Percentiles rank a stretch among this genome's conserved stretches.
Conservation (phyloP, 1,140 invertebrate genomes). For the Popillia japonica region DNA sequence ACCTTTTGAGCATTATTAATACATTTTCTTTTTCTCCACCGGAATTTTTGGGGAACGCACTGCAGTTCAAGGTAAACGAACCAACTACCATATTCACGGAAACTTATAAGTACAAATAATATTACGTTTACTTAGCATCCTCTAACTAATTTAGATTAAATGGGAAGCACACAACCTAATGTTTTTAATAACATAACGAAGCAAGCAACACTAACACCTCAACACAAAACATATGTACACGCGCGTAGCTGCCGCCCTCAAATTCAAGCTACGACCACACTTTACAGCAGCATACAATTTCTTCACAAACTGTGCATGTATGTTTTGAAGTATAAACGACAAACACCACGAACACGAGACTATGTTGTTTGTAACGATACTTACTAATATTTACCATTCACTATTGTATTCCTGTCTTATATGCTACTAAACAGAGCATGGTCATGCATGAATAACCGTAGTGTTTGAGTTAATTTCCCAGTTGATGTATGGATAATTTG, state of each 20-base stretch:
- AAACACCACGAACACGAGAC: neutral
- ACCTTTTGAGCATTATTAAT: conserved; percentile 6
- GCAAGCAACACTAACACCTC: neutral
- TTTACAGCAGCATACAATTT: neutral
- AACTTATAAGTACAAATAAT: neutral
- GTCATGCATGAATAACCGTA: conserved; percentile 6
- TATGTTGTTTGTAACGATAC: neutral
- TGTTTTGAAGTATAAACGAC: neutral
- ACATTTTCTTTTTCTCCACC: conserved; percentile 33
- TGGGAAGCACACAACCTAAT: neutral
- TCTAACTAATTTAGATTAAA: neutral
- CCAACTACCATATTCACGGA: neutral
- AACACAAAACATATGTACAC: neutral
- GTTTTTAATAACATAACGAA: neutral
- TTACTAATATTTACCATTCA: neutral
- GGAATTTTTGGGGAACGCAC: conserved; percentile 32
- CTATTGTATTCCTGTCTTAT: neutral
- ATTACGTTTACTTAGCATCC: neutral
- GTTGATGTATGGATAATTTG: conserved; percentile 6
- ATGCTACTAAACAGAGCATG: neutral
- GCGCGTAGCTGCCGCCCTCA: neutral
- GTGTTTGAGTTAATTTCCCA: neutral
- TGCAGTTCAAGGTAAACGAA: conserved; percentile 28
- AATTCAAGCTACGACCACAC: neutral
- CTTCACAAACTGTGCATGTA: conserved; percentile 19